Evolutionary conservation across 1,140 invertebrate genomes (phyloP).

Genomic region (Andrena cerasifolii): DNA sequence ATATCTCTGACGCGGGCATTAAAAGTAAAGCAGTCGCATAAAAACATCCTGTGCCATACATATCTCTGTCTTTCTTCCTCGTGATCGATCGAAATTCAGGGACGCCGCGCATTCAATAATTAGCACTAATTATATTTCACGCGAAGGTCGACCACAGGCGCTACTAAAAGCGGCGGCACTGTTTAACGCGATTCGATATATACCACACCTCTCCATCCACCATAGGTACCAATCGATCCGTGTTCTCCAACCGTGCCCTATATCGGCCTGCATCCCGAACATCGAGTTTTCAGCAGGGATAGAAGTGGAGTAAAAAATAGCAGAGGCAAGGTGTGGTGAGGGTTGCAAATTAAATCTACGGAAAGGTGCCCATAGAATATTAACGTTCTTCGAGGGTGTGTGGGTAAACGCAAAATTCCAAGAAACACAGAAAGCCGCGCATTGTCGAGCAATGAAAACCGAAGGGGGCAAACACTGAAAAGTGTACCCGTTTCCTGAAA

Average conservation of each 20-base stretch:
- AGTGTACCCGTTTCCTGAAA: not conserved
- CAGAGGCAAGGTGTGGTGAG: no score
- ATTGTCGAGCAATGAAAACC: not conserved
- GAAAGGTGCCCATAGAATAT: no score
- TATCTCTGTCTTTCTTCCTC: not conserved
- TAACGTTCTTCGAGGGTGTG: no score
- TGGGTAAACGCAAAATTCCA: conserved; percentile 3
- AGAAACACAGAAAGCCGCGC: not conserved
- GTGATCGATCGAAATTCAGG: conserved; percentile 47
- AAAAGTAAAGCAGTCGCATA: conserved; percentile 45
- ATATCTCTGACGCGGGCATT: not conserved
- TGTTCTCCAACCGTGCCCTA: conserved; percentile 47
- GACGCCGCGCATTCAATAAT: conserved; percentile 54
- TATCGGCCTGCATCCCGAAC: conserved; percentile 20
- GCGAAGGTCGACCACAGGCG: conserved; percentile 51
- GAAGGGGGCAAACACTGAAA: not conserved
- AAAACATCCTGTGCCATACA: conserved; percentile 9
- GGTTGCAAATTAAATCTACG: no score
- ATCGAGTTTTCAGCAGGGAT: not conserved
- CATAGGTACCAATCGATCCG: conserved; percentile 56
- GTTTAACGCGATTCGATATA: conserved; percentile 46
- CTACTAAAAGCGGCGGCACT: conserved; percentile 32
- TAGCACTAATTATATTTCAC: conserved; percentile 58
- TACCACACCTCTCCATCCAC: not conserved
- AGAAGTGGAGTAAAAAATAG: not conserved